A percentile compares a stretch with the other conserved stretches of the same genome.
These are phyloP conservation scores for Falco peregrinus DNA, from an alignment of 2,797 vertebrate genomes.

Conservation along the genomic window DNA sequence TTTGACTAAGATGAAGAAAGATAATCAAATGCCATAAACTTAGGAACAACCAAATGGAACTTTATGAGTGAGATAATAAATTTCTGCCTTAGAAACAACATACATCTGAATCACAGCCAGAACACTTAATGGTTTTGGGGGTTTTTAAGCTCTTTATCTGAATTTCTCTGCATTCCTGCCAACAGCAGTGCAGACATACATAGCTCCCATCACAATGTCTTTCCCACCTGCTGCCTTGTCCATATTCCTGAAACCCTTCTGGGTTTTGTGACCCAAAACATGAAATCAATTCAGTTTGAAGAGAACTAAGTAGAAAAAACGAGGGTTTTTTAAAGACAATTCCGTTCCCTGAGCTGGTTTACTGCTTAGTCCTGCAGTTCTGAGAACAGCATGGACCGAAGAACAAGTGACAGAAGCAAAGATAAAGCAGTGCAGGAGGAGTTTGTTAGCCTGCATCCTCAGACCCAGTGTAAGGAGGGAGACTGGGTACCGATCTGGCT, in stretches of 20 bases:
- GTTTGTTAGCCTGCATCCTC: neutral
- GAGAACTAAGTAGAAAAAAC: neutral
- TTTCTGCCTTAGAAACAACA: neutral
- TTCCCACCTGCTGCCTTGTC: neutral
- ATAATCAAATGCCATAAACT: neutral
- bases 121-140: neutral
- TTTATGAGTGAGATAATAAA: neutral
- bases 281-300: neutral
- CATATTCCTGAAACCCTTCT: neutral
- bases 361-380: neutral
- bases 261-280: neutral
- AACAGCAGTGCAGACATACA: neutral
- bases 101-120: neutral
- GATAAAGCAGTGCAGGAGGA: neutral
- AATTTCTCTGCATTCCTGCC: neutral
- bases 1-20: neutral
- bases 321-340: accelerated
- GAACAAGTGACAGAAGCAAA: neutral
- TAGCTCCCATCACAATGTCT: neutral
- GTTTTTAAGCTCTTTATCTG: neutral
- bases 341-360: neutral
- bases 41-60: neutral
- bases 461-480: neutral
- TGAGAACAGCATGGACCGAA: neutral
- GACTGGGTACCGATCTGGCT: neutral